These are phyloP conservation scores for Muscicapa striata DNA, from an alignment of 2,797 vertebrate species.

Conservation along the genomic window DNA sequence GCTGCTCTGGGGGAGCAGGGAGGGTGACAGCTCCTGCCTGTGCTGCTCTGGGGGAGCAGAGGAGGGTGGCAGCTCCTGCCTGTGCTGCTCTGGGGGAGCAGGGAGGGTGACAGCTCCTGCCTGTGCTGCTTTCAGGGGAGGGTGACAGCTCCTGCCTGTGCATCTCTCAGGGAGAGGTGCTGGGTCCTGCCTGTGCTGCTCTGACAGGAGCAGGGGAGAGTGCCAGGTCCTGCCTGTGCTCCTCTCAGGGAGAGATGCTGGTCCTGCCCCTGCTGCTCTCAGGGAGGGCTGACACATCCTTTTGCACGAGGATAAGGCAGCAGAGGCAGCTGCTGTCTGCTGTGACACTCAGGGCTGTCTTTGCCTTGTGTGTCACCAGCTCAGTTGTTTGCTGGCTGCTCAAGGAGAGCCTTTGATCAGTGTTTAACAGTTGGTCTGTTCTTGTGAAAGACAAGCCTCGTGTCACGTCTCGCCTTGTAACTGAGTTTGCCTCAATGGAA, in stretches of 20 bases:
- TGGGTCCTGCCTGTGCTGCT: background rate
- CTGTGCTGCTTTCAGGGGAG: too few relatives aligned
- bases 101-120: background rate
- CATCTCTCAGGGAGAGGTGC: background rate
- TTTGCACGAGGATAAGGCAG: fast-evolving
- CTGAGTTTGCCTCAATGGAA: background rate
- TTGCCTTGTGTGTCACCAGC: background rate
- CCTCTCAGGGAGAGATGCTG: too few relatives aligned
- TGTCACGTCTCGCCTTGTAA: background rate
- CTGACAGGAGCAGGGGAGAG: too few relatives aligned
- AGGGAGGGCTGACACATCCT: background rate
- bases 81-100: too few relatives aligned
- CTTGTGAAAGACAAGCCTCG: background rate
- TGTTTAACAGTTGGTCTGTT: background rate
- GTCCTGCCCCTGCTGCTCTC: background rate
- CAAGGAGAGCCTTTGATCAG: background rate
- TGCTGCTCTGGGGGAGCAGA: background rate
- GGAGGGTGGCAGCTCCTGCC: background rate
- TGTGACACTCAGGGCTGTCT: background rate
- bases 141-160: background rate
- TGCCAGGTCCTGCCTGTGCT: too few relatives aligned
- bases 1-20: too few relatives aligned
- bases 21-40: too few relatives aligned
- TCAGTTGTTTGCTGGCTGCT: background rate
- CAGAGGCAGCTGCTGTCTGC: background rate